These are phyloP conservation scores for Tympanoctomys barrerae DNA, from an alignment of 2,797 vertebrate species.

Conservation along the genomic window DNA sequence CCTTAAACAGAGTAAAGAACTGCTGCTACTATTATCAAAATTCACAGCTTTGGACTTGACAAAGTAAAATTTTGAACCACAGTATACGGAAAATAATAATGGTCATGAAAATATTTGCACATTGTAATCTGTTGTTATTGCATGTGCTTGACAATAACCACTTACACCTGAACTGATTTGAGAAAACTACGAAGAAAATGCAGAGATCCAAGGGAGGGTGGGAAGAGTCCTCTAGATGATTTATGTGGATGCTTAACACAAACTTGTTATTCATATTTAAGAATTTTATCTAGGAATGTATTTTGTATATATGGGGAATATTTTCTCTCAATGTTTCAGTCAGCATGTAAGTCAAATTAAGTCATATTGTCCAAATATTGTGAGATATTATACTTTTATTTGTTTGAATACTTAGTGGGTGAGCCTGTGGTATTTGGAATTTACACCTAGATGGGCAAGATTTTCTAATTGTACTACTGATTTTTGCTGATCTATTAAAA, in stretches of 20 bases:
- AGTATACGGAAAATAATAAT: slow-evolving; percentile 52
- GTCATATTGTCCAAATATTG: slow-evolving; percentile 58
- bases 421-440: slow-evolving; percentile 52
- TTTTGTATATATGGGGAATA: neutral
- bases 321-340: slow-evolving; percentile 76
- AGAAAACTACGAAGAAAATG: slow-evolving; percentile 37
- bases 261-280: slow-evolving; percentile 62
- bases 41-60: slow-evolving; percentile 48
- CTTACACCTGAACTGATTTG: slow-evolving; percentile 57
- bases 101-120: slow-evolving; percentile 66
- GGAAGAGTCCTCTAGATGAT: slow-evolving; percentile 31
- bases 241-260: slow-evolving; percentile 15
- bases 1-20: slow-evolving; percentile 6
- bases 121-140: slow-evolving; percentile 47
- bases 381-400: slow-evolving; percentile 65
- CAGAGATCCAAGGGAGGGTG: neutral
- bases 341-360: slow-evolving; percentile 58
- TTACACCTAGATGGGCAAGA: slow-evolving; percentile 56
- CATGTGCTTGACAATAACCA: neutral
- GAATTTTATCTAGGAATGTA: slow-evolving; percentile 63
- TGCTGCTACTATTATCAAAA: slow-evolving; percentile 58
- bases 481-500: too few species aligned
- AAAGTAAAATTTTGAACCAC: slow-evolving; percentile 47
- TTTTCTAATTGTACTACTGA: neutral
- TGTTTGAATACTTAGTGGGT: slow-evolving; percentile 47